These are phyloP conservation scores for Lophura swinhoii DNA, from an alignment of 2,797 vertebrate genomes.

Conservation along the genomic window DNA sequence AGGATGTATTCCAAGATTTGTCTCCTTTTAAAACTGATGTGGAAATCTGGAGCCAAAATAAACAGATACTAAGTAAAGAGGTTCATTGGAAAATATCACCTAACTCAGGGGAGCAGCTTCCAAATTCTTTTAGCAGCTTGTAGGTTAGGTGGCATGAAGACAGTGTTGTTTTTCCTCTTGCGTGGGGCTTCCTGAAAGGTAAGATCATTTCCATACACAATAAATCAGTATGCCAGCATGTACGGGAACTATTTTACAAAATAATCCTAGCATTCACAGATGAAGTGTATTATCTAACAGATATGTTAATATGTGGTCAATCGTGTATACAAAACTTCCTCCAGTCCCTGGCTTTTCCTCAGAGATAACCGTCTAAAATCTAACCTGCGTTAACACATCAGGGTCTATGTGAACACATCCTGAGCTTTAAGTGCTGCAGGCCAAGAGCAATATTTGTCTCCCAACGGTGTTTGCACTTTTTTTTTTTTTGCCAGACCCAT, in stretches of 20 bases:
- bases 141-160: neutral
- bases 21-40: neutral
- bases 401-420: neutral
- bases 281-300: neutral
- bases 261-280: neutral
- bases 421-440: neutral
- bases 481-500: neutral
- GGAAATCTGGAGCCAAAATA: neutral
- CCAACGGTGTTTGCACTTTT: neutral
- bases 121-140: neutral
- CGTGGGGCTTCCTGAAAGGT: neutral
- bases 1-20: neutral
- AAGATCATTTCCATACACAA: neutral
- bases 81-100: neutral
- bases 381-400: neutral
- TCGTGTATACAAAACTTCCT: neutral
- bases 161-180: neutral
- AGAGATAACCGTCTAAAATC: neutral
- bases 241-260: neutral
- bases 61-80: fast-evolving
- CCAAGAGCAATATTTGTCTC: neutral
- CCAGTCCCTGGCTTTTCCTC: neutral
- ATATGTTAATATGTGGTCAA: neutral
- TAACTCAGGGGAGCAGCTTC: neutral
- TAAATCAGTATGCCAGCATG: neutral